These are phyloP conservation scores for Tricholaema leucomelas DNA, from an alignment of 2,113 vertebrate species.

Conservation along the genomic window DNA sequence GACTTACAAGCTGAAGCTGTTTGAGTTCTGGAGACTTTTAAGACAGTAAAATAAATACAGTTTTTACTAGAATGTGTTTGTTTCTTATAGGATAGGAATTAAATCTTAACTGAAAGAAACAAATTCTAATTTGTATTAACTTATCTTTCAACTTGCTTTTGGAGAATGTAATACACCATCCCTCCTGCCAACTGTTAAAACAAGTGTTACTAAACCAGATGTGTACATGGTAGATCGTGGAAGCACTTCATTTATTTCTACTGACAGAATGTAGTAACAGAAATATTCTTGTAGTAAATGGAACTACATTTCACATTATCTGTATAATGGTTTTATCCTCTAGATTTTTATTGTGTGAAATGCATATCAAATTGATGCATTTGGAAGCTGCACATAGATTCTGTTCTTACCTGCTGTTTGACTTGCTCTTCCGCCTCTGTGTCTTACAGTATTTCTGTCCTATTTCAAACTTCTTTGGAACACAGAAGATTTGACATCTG, in stretches of 20 bases:
- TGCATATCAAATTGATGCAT: background rate
- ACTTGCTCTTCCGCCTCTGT: background rate
- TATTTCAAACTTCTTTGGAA: slow-evolving; percentile 83
- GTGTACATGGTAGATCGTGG: background rate
- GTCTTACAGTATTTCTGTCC: slow-evolving; percentile 85
- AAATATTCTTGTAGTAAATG: background rate
- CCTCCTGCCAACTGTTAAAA: background rate
- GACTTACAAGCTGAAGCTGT: background rate
- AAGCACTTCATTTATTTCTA: background rate
- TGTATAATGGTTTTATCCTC: background rate
- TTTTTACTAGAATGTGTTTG: background rate
- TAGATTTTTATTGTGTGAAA: background rate
- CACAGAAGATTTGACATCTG: background rate
- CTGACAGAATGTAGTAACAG: background rate
- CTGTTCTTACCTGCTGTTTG: background rate
- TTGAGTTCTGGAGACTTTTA: background rate
- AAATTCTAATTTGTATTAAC: background rate
- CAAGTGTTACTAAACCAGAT: background rate
- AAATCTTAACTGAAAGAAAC: background rate
- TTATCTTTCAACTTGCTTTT: background rate
- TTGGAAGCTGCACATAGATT: background rate
- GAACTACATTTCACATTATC: background rate
- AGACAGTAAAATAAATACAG: background rate
- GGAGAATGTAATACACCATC: background rate
- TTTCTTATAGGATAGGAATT: background rate